Evolutionary conservation across 2,797 vertebrate species (phyloP), one percentile per base, ranked within the genome.

Genomic region (Coracias cyanogaster): DNA sequence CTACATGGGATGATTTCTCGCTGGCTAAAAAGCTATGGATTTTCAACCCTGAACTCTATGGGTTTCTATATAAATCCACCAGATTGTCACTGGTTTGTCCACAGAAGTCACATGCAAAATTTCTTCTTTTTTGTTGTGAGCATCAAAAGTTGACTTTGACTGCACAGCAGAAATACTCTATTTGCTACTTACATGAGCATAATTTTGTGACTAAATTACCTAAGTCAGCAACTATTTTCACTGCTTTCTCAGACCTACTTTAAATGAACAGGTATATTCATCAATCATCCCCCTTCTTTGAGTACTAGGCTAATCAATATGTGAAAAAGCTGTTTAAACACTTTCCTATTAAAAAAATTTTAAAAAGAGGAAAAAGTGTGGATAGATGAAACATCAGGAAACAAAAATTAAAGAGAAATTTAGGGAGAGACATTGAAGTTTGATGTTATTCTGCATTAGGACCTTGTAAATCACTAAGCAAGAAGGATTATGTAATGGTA

Each of bases 201-300:
- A 90, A 94, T 95, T 94, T 94, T 94, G 87, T 72, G 58, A 76
- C 73, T 92, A 82, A 86, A 91, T 94, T 73, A 95, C 95, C 91
- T 25, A 93, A 95, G 91, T 96, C 94, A 96, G 96, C 96, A 96
- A 77, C 91, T 92, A 67, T 94, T 96, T 95, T 94, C 66, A 29
- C 24, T 94, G 88, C 93, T 94, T 71, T 81, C 71, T 94, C 64
- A 95, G 86, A 93, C 60, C 64, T 90, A 26, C 86, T 95, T 94
- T 91, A 95, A 95, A 93, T 82, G 91, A 95, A 80, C 85, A 96
- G 90, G 93, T 95, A 91, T 81, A 33, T 94, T 95, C 95, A 96
- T 96, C 95, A 94, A 89, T 97, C 96, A 95, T 65, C 19, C 90
- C 33, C 83, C 72, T 89, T 66, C 86, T 91, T 89, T 9, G 5